Evolutionary conservation across 1,140 invertebrate species (phyloP).

Genomic region (Sminthurides bifidus): DNA sequence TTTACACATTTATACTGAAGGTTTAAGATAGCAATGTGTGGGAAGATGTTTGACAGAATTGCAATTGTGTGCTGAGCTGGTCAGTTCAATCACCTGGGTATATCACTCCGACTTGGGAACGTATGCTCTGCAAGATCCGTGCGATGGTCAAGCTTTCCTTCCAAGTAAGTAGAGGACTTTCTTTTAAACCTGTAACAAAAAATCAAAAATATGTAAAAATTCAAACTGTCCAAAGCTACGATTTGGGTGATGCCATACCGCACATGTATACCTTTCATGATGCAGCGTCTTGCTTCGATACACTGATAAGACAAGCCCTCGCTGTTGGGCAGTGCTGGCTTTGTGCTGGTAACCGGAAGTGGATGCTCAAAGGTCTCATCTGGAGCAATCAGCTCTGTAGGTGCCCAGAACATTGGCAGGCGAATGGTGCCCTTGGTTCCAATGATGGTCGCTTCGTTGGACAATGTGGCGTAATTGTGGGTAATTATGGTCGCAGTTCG

Average conservation of each 20-base stretch:
- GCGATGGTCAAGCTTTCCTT: constrained; percentile 51
- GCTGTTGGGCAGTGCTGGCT: constrained; percentile 53
- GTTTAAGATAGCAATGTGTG: too few relatives aligned
- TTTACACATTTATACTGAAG: too few relatives aligned
- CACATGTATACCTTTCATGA: constrained; percentile 46
- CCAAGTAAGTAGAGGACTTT: constrained; percentile 48
- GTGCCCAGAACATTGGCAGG: constrained; percentile 40
- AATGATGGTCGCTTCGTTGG: constrained; percentile 51
- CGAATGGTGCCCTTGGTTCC: constrained; percentile 55
- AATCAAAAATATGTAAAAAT: neutral
- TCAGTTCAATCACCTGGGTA: constrained; percentile 48
- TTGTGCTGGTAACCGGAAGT: constrained; percentile 40
- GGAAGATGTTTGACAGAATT: too few relatives aligned
- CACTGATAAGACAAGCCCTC: constrained; percentile 61
- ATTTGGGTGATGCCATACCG: constrained; percentile 2
- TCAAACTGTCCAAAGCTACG: neutral
- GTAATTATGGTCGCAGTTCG: constrained; percentile 51
- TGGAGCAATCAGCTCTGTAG: constrained; percentile 35
- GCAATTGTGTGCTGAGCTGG: too few relatives aligned
- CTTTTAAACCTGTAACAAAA: constrained; percentile 46
- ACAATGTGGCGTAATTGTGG: constrained; percentile 41
- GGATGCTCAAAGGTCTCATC: constrained; percentile 40
- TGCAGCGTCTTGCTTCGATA: constrained; percentile 53
- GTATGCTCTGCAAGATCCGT: constrained; percentile 50
- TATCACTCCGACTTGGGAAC: constrained; percentile 51